Evolutionary conservation across 2,113 vertebrate species (phyloP).

Genomic region (Dipodomys ordii): DNA sequence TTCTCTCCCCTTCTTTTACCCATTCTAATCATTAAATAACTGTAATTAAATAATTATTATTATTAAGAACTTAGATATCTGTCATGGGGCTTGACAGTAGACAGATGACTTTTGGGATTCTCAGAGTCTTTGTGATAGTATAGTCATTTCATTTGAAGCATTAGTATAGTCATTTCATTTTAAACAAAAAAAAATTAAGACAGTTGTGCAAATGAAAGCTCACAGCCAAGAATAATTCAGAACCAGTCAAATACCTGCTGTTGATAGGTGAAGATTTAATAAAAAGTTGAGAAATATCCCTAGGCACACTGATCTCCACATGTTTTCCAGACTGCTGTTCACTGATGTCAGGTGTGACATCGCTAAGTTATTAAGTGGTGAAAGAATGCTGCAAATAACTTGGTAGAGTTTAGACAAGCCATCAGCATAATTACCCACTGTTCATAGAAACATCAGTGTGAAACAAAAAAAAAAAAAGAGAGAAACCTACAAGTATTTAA

Average conservation of each 20-base stretch:
- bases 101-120: neutral
- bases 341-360: neutral
- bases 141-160: neutral
- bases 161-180: neutral
- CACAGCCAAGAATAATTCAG: neutral
- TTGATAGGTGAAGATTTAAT: slow-evolving; percentile 20
- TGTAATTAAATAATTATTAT: neutral
- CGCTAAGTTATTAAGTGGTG: neutral
- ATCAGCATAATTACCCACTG: neutral
- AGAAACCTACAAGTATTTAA: neutral
- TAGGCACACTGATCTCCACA: neutral
- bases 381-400: neutral
- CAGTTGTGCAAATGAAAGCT: neutral
- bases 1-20: neutral
- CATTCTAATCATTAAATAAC: neutral
- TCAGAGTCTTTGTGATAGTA: neutral
- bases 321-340: neutral
- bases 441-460: neutral
- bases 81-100: neutral
- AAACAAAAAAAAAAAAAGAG: neutral
- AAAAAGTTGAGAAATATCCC: slow-evolving; percentile 39
- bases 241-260: neutral
- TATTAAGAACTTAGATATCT: neutral
- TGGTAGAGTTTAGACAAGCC: slow-evolving; percentile 9
- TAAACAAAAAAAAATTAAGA: neutral